phyloP scores from a whole-genome alignment of 64 coral and sea anemone species.

The Stichodactyla helianthus region DNA sequence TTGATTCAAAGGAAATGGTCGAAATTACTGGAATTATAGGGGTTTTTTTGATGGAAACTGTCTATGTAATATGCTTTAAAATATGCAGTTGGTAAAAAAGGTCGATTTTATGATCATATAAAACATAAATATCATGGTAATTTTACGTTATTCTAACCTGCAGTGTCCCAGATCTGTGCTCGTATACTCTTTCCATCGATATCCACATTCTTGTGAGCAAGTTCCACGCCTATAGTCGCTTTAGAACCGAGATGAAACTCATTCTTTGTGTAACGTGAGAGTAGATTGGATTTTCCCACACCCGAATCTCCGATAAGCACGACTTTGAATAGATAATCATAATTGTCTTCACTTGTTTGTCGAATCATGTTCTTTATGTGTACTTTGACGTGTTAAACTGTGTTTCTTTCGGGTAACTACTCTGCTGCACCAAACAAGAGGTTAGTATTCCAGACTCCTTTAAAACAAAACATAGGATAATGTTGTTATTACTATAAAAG shows the following conservation, averaged over 20 bases:
- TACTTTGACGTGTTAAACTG: neutral
- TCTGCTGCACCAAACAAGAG: neutral
- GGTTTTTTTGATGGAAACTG: no score
- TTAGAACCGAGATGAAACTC: constrained; percentile 97
- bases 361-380: constrained; percentile 35
- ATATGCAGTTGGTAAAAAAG: no score
- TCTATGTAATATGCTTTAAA: no score
- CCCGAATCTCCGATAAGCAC: constrained; percentile 94
- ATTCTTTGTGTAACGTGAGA: constrained; percentile 94
- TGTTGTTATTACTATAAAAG: neutral
- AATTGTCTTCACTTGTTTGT: constrained; percentile 75
- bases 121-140: neutral
- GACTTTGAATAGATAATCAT: constrained; percentile 91
- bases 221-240: constrained; percentile 97
- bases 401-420: neutral
- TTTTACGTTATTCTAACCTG: constrained; percentile 49
- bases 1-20: neutral
- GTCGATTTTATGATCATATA: neutral
- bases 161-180: constrained; percentile 99
- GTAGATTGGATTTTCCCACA: constrained; percentile 91
- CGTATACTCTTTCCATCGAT: constrained; percentile 82
- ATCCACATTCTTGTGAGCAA: constrained; percentile 89
- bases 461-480: neutral
- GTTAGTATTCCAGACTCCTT: neutral
- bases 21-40: no score